Percentiles rank a stretch among this genome's conserved stretches.
phyloP scores from a whole-genome alignment of 2,797 vertebrate species.

The Galaxias olidus region DNA sequence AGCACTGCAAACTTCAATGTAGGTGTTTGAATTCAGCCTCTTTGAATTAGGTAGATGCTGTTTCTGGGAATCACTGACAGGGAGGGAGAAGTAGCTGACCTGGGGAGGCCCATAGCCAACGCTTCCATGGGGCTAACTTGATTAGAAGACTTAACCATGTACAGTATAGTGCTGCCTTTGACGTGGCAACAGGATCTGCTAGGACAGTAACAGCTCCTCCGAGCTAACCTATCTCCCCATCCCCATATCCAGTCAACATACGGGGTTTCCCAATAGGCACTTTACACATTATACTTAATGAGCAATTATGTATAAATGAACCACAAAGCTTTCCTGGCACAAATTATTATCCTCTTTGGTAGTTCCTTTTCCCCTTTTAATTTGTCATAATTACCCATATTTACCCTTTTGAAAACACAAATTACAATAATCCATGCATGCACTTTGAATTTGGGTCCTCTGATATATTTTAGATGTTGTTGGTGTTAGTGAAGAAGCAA shows the following conservation, averaged over 20 bases:
- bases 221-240: too few relatives aligned
- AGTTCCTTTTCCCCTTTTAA: slow-evolving; percentile 17
- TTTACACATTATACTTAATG: not conserved
- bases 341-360: not conserved
- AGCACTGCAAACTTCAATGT: too few relatives aligned
- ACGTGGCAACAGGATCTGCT: slow-evolving; percentile 58
- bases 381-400: slow-evolving; percentile 9
- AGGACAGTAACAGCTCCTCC: too few relatives aligned
- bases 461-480: too few relatives aligned
- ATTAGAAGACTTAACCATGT: slow-evolving; percentile 44
- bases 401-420: not conserved
- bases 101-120: slow-evolving; percentile 9
- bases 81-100: not conserved
- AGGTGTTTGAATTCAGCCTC: too few relatives aligned
- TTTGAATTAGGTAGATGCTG: not conserved
- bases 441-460: too few relatives aligned
- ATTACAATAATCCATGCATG: too few relatives aligned
- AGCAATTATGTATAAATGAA: not conserved
- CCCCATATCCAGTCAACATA: not conserved
- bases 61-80: slow-evolving; percentile 4
- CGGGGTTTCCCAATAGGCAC: too few relatives aligned
- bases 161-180: slow-evolving; percentile 38
- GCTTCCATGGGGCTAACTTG: slow-evolving; percentile 48
- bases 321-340: not conserved
- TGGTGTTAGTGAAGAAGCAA: too few relatives aligned